Evolutionary conservation across 2,888 invertebrate genomes (phyloP).

Genomic region (Hartigia nigra): DNA sequence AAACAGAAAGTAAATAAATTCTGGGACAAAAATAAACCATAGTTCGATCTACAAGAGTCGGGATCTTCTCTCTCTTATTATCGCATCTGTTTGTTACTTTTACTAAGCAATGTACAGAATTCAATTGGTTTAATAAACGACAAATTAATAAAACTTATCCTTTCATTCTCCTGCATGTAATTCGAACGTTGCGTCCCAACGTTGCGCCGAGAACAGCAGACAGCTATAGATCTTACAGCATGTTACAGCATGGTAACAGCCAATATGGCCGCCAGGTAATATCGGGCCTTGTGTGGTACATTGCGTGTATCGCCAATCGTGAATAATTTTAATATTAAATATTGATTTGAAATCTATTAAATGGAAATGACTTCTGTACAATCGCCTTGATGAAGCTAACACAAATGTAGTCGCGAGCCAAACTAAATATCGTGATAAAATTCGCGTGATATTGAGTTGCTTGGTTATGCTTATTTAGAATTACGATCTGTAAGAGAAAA

Average conservation of each 20-base stretch:
- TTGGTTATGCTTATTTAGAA: background rate
- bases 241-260: background rate
- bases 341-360: background rate
- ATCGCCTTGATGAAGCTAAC: background rate
- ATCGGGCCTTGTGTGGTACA: background rate
- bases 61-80: background rate
- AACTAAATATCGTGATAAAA: background rate
- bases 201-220: background rate
- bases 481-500: conserved; percentile 6
- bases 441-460: background rate
- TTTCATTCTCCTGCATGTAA: background rate
- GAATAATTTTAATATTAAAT: background rate
- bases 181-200: background rate
- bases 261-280: background rate
- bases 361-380: background rate
- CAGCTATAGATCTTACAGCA: background rate
- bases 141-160: background rate
- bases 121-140: background rate
- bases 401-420: background rate
- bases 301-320: background rate
- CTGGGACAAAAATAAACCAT: background rate
- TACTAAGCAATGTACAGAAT: background rate
- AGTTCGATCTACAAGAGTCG: background rate
- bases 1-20: background rate
- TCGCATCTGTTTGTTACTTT: background rate